phyloP scores from a whole-genome alignment of 1,140 invertebrate genomes.

The Bombus fervidus region DNA sequence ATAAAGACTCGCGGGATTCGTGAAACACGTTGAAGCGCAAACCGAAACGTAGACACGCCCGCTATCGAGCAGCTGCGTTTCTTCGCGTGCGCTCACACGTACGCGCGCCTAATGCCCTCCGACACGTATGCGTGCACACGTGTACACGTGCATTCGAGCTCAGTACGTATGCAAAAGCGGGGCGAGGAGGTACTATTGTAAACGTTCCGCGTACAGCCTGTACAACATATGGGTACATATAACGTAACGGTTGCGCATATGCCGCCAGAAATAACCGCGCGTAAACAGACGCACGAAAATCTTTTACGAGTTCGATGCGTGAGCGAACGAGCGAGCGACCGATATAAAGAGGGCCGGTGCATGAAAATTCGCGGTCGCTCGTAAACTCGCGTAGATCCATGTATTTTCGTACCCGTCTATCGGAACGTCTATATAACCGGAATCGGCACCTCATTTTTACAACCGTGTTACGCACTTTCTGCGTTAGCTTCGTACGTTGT shows the following conservation, averaged over 20 bases:
- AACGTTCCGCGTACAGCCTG: conserved; percentile 73
- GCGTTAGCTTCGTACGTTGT: conserved; percentile 34
- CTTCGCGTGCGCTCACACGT: conserved; percentile 48
- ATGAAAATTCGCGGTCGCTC: conserved; percentile 60
- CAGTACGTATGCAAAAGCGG: conserved; percentile 34
- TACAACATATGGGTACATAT: conserved; percentile 73
- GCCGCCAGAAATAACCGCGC: conserved; percentile 74
- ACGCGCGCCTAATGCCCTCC: conserved; percentile 27
- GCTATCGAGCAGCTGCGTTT: conserved; percentile 73
- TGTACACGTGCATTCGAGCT: conserved; percentile 19
- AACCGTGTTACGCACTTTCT: conserved; percentile 15
- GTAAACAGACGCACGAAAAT: conserved; percentile 62
- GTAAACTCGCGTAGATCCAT: conserved; percentile 57
- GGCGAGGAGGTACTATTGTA: conserved; percentile 70
- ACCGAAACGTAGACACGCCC: conserved; percentile 35
- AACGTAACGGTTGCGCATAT: conserved; percentile 57
- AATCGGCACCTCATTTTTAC: conserved; percentile 47
- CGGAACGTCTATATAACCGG: not conserved
- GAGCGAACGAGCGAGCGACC: conserved; percentile 32
- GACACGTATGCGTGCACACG: conserved; percentile 37
- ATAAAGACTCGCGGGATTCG: conserved; percentile 32
- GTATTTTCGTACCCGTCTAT: conserved; percentile 54
- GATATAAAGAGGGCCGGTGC: not conserved
- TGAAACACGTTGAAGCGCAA: conserved; percentile 23
- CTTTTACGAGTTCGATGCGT: conserved; percentile 71